phyloP scores from a whole-genome alignment of 1,140 invertebrate genomes.

The Cyclargus thomasi region DNA sequence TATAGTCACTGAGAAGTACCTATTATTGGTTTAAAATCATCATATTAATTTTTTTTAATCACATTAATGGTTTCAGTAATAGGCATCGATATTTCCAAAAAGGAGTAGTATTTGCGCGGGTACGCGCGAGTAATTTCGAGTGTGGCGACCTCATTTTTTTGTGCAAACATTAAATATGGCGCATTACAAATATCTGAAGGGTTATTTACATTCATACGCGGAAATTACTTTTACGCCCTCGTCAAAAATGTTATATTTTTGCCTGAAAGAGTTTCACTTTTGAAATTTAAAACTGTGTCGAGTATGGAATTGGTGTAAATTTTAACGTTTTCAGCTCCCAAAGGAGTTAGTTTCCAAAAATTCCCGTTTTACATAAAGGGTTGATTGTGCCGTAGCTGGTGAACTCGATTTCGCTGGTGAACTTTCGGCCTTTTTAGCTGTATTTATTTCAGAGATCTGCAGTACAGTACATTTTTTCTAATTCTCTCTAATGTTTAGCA shows the following conservation, averaged over 20 bases:
- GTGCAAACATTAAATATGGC: slow-evolving; percentile 1
- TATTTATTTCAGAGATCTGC: too few species aligned
- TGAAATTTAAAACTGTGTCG: not conserved
- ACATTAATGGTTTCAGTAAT: too few species aligned
- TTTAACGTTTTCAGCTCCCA: not conserved
- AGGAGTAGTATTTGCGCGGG: not conserved
- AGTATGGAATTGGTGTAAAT: not conserved
- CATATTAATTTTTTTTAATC: too few species aligned
- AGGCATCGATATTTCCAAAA: not conserved
- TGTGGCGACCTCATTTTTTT: not conserved
- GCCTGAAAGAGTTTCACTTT: not conserved
- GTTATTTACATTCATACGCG: not conserved
- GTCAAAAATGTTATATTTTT: not conserved
- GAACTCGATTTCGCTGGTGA: too few species aligned
- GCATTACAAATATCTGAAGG: slow-evolving; percentile 3
- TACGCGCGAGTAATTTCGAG: not conserved
- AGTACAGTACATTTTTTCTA: too few species aligned
- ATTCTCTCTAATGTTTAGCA: too few species aligned
- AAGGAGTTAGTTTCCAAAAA: too few species aligned
- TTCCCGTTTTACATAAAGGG: too few species aligned
- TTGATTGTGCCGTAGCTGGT: too few species aligned
- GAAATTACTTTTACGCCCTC: not conserved
- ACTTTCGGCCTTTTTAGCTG: too few species aligned
- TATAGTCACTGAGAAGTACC: too few species aligned
- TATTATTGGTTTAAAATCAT: too few species aligned